Evolutionary conservation across 2,797 vertebrate genomes (phyloP).

Genomic region (Clarias laeviceps): DNA sequence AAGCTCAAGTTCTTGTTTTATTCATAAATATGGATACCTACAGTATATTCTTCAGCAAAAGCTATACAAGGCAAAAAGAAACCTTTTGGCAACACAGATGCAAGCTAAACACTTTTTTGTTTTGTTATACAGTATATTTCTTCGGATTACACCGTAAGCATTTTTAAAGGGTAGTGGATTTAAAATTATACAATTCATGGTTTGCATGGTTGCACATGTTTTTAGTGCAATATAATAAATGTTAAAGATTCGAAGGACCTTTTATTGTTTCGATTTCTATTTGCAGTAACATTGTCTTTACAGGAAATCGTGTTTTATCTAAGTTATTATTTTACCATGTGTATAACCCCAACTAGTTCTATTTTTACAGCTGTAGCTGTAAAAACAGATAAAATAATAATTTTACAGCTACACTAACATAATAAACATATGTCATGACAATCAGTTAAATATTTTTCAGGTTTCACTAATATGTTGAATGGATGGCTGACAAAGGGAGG

Average conservation of each 20-base stretch:
- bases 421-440: slow-evolving; percentile 62
- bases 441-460: slow-evolving; percentile 70
- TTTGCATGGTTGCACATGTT: background rate
- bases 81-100: background rate
- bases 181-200: background rate
- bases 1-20: background rate
- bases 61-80: background rate
- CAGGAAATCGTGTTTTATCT: background rate
- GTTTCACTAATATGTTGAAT: slow-evolving; percentile 53
- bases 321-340: slow-evolving; percentile 51
- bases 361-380: slow-evolving; percentile 53
- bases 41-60: background rate
- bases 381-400: too few species aligned
- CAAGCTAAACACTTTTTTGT: background rate
- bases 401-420: slow-evolving; percentile 63
- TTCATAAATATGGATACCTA: background rate
- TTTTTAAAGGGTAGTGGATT: background rate
- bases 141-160: background rate
- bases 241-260: background rate
- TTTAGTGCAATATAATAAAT: background rate
- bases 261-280: background rate
- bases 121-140: background rate
- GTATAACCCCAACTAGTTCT: slow-evolving; percentile 15
- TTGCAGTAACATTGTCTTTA: slow-evolving; percentile 2
- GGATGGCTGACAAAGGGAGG: slow-evolving; percentile 43